Percentiles rank a stretch among this genome's conserved stretches.
phyloP scores from a whole-genome alignment of 1,140 invertebrate genomes.

The Melipona quadrifasciata region DNA sequence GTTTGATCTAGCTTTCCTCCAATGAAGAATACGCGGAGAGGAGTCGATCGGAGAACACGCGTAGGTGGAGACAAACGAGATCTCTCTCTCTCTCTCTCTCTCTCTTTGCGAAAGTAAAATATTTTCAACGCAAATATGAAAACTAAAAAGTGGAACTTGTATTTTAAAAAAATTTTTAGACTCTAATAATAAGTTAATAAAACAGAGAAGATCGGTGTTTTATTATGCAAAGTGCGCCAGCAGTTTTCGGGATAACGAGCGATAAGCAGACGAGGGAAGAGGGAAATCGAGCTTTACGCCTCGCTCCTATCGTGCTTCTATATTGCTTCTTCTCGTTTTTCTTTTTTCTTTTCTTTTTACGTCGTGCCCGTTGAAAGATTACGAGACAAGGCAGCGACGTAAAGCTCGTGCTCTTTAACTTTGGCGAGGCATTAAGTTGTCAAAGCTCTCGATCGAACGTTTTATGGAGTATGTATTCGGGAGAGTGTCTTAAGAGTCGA shows the following conservation, averaged over 20 bases:
- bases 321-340: slow-evolving; percentile 33
- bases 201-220: background rate
- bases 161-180: too few relatives aligned
- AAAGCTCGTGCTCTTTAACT: slow-evolving; percentile 22
- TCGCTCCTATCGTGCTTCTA: slow-evolving; percentile 24
- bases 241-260: slow-evolving; percentile 59
- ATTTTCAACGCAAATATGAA: too few relatives aligned
- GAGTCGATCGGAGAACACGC: slow-evolving; percentile 13
- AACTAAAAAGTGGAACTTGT: too few relatives aligned
- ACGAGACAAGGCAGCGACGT: slow-evolving; percentile 34
- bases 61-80: slow-evolving; percentile 24
- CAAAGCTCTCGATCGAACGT: background rate
- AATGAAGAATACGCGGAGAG: background rate
- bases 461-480: background rate
- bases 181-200: too few relatives aligned
- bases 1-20: too few relatives aligned
- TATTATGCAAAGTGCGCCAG: slow-evolving; percentile 56
- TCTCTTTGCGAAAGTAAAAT: too few relatives aligned
- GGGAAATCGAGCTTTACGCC: slow-evolving; percentile 43
- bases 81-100: background rate
- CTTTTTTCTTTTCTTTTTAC: background rate
- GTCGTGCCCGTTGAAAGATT: slow-evolving; percentile 49
- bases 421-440: slow-evolving; percentile 44
- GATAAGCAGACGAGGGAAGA: slow-evolving; percentile 54
- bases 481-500: background rate